phyloP scores from a whole-genome alignment of 1,140 invertebrate species.

The Tetramorium alpestre region DNA sequence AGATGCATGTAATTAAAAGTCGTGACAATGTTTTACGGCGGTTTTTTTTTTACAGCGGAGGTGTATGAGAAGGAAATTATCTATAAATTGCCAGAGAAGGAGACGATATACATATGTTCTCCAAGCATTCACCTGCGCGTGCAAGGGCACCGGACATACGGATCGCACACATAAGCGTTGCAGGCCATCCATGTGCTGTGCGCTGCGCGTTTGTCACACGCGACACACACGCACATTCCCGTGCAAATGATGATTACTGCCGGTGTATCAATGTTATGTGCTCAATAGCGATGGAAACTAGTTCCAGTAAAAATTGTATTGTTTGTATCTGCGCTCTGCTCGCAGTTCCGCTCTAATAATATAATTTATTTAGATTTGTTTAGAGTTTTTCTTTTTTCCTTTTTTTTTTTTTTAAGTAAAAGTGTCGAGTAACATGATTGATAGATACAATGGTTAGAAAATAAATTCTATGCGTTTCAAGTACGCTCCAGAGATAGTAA shows the following conservation, averaged over 20 bases:
- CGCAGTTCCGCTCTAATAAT: neutral
- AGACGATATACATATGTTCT: neutral
- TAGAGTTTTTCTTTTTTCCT: no score
- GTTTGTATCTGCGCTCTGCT: neutral
- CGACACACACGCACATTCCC: conserved; percentile 1
- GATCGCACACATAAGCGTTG: conserved; percentile 11
- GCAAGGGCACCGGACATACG: conserved; percentile 70
- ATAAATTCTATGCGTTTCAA: neutral
- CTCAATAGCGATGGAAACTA: conserved; percentile 45
- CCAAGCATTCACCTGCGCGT: conserved; percentile 32
- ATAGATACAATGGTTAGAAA: neutral
- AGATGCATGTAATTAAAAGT: neutral
- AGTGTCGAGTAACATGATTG: no score
- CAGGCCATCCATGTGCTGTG: conserved; percentile 9
- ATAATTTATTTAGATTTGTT: neutral
- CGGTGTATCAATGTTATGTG: conserved; percentile 47
- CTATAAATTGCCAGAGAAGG: conserved; percentile 23
- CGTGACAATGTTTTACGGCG: neutral
- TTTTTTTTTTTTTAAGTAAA: neutral
- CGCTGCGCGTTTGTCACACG: conserved; percentile 58
- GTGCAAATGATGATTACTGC: conserved; percentile 54
- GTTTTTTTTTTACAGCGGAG: neutral
- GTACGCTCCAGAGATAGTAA: neutral
- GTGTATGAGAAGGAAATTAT: neutral
- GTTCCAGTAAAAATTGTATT: neutral